These are phyloP conservation scores for Ennomos erosarius DNA, from an alignment of 2,888 invertebrate species.

Conservation along the genomic window DNA sequence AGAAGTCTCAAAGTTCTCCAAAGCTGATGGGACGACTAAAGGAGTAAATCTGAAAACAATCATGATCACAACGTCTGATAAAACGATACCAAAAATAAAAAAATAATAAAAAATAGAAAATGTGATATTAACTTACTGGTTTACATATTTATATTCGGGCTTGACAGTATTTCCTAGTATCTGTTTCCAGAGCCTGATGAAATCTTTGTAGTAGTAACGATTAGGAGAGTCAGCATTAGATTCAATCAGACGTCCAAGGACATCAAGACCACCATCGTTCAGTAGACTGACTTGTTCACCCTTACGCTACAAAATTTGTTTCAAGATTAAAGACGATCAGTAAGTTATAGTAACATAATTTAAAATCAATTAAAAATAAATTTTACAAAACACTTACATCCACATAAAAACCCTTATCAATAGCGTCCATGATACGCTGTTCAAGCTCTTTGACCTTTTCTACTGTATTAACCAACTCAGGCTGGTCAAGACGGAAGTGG, in stretches of 20 bases:
- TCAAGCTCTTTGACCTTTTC: too few relatives aligned
- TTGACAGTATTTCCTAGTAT: constrained; percentile 82
- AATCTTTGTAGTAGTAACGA: constrained; percentile 84
- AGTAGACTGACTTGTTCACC: constrained; percentile 81
- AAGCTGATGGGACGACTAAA: constrained; percentile 84
- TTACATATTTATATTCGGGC: constrained; percentile 44
- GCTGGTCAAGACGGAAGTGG: constrained; percentile 37
- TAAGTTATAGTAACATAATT: too few relatives aligned
- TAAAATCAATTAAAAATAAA: too few relatives aligned
- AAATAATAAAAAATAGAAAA: too few relatives aligned
- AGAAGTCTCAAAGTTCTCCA: constrained; percentile 87
- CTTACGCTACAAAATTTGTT: too few relatives aligned
- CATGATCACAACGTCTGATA: constrained; percentile 49
- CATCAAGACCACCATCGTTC: constrained; percentile 86
- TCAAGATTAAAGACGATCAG: too few relatives aligned
- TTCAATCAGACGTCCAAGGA: constrained; percentile 88
- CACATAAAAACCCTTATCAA: too few relatives aligned
- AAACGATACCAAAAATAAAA: constrained; percentile 61
- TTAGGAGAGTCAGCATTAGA: constrained; percentile 87
- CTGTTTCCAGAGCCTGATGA: constrained; percentile 83
- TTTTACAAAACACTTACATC: too few relatives aligned
- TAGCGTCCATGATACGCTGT: too few relatives aligned
- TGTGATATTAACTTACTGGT: too few relatives aligned
- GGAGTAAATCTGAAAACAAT: constrained; percentile 63
- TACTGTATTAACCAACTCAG: too few relatives aligned